Conservation (phyloP, 2,888 invertebrate genomes). For the Melinaea menophilus region DNA sequence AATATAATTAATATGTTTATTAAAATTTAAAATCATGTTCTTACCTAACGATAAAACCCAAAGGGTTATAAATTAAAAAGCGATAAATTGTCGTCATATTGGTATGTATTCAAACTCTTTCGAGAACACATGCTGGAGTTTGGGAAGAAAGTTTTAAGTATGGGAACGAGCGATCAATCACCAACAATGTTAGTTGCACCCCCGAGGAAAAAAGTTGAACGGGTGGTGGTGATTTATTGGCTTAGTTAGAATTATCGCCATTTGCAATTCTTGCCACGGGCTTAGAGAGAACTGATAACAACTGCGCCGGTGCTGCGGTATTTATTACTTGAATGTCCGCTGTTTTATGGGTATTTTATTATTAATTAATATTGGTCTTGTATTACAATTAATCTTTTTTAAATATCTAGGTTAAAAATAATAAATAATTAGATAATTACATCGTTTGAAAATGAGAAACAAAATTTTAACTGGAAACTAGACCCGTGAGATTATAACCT, state of each 20-base stretch:
- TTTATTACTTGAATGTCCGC: conserved; percentile 10
- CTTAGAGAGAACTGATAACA: conserved; percentile 68
- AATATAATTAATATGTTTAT: background rate
- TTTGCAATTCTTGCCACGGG: conserved; percentile 73
- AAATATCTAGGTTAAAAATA: background rate
- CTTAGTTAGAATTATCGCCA: conserved; percentile 76
- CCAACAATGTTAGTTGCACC: conserved; percentile 64
- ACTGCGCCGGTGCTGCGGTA: conserved; percentile 36
- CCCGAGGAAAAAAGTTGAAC: conserved; percentile 70
- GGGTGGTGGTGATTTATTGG: conserved; percentile 71
- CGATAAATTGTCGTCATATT: conserved; percentile 42
- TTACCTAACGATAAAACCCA: background rate
- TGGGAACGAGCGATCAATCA: conserved; percentile 67
- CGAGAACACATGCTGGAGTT: conserved; percentile 58
- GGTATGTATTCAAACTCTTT: conserved; percentile 45
- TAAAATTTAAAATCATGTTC: too few relatives aligned
- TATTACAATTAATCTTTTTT: too few relatives aligned
- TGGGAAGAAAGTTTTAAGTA: conserved; percentile 54
- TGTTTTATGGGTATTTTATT: conserved; percentile 1
- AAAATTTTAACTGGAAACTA: background rate
- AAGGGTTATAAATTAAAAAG: conserved; percentile 40
- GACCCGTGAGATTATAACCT: background rate
- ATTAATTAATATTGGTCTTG: too few relatives aligned
- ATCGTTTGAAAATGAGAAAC: background rate
- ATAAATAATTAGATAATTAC: background rate